Conservation (phyloP, 2,888 invertebrate genomes). For the Drosophila acutilabella region DNA sequence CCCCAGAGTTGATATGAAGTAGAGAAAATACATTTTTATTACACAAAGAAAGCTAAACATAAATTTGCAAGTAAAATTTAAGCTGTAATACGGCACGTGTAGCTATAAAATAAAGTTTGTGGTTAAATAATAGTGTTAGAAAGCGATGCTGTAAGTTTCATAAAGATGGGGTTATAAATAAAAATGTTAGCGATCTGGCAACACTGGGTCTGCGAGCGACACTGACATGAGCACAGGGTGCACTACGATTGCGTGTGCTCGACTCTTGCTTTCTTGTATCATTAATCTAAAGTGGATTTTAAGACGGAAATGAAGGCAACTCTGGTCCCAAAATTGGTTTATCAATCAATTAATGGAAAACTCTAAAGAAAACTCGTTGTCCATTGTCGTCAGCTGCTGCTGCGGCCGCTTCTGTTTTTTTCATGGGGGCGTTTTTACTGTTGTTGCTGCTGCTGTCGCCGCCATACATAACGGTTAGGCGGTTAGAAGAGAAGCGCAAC, state of each 20-base stretch:
- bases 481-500: constrained; percentile 25
- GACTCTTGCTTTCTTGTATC: background rate
- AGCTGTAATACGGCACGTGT: too few relatives aligned
- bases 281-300: constrained; percentile 38
- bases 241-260: background rate
- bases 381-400: constrained; percentile 28
- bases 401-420: constrained; percentile 15
- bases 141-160: too few relatives aligned
- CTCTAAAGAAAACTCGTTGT: constrained; percentile 21
- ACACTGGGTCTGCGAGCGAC: too few relatives aligned
- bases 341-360: constrained; percentile 65
- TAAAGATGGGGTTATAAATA: too few relatives aligned
- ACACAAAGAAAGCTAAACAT: too few relatives aligned
- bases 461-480: constrained; percentile 45
- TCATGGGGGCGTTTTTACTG: background rate
- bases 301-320: constrained; percentile 46
- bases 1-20: too few relatives aligned
- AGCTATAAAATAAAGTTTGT: too few relatives aligned
- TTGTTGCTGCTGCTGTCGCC: constrained; percentile 6
- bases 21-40: too few relatives aligned
- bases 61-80: too few relatives aligned
- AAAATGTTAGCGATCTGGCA: too few relatives aligned
- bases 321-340: constrained; percentile 59
- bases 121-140: too few relatives aligned
- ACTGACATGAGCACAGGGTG: background rate